These are phyloP conservation scores for Agriopis aurantiaria DNA, from an alignment of 2,888 invertebrate species.

Conservation along the genomic window DNA sequence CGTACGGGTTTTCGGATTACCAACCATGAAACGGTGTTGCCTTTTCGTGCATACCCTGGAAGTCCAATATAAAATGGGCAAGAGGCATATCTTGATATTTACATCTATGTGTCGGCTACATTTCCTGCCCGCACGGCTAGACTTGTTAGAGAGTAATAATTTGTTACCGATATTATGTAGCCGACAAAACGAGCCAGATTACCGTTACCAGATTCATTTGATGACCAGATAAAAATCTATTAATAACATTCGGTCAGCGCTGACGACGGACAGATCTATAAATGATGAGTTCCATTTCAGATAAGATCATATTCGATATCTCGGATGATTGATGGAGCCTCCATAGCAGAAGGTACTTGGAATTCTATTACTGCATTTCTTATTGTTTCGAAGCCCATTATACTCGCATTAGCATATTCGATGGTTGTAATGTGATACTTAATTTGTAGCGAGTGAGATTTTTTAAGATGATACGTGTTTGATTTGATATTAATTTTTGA, in stretches of 20 bases:
- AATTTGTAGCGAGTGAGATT: constrained; percentile 48
- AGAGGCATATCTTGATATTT: too few species aligned
- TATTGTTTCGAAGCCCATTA: constrained; percentile 80
- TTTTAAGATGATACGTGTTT: constrained; percentile 36
- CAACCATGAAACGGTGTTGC: too few species aligned
- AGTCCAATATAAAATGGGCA: too few species aligned
- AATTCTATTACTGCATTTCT: constrained; percentile 78
- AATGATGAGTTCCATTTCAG: constrained; percentile 86
- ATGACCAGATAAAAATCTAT: constrained; percentile 85
- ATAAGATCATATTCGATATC: constrained; percentile 82
- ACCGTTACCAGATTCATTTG: constrained; percentile 82
- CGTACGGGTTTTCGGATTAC: too few species aligned
- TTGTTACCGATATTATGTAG: constrained; percentile 75
- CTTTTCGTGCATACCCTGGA: too few species aligned
- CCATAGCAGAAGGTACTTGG: constrained; percentile 64
- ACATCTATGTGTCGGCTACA: constrained; percentile 27
- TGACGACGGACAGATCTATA: constrained; percentile 82
- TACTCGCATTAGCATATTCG: constrained; percentile 77
- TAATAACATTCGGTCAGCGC: constrained; percentile 83
- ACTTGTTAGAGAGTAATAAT: constrained; percentile 68
- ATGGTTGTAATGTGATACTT: constrained; percentile 54
- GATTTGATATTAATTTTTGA: constrained; percentile 36
- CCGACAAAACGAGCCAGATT: constrained; percentile 77
- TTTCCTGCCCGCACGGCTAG: constrained; percentile 43
- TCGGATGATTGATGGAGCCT: constrained; percentile 79